Evolutionary conservation across 1,140 invertebrate species (phyloP).

Genomic region (Antheraea pernyi): DNA sequence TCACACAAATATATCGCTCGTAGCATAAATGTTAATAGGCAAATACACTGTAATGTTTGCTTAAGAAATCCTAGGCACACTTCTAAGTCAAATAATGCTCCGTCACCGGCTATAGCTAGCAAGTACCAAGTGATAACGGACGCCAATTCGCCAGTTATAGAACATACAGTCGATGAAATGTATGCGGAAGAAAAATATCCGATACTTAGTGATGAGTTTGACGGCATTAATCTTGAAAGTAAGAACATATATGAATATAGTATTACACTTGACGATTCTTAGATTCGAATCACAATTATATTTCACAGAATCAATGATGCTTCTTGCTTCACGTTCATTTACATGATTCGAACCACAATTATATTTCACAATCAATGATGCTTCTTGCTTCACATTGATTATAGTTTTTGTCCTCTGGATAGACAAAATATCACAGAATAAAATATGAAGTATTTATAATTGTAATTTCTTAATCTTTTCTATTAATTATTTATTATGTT

Average conservation of each 20-base stretch:
- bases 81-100: constrained; percentile 57
- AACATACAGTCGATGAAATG: constrained; percentile 84
- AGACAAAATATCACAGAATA: too few relatives aligned
- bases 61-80: constrained; percentile 75
- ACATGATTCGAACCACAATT: neutral
- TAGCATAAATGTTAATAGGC: constrained; percentile 29
- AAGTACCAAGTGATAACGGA: constrained; percentile 83
- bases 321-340: too few relatives aligned
- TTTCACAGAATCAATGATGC: too few relatives aligned
- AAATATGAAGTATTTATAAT: too few relatives aligned
- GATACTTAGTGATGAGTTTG: constrained; percentile 77
- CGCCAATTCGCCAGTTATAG: constrained; percentile 81
- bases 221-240: constrained; percentile 76
- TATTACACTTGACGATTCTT: neutral
- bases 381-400: too few relatives aligned
- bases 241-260: constrained; percentile 31
- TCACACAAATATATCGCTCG: constrained; percentile 20
- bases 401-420: too few relatives aligned
- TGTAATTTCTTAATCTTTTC: too few relatives aligned
- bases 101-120: constrained; percentile 54
- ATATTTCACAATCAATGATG: too few relatives aligned
- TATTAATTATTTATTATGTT: too few relatives aligned
- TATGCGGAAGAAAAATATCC: constrained; percentile 64
- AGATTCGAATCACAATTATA: neutral
- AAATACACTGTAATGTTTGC: constrained; percentile 69